Conservation (phyloP, 2,888 invertebrate genomes). For the Acronicta leporina region DNA sequence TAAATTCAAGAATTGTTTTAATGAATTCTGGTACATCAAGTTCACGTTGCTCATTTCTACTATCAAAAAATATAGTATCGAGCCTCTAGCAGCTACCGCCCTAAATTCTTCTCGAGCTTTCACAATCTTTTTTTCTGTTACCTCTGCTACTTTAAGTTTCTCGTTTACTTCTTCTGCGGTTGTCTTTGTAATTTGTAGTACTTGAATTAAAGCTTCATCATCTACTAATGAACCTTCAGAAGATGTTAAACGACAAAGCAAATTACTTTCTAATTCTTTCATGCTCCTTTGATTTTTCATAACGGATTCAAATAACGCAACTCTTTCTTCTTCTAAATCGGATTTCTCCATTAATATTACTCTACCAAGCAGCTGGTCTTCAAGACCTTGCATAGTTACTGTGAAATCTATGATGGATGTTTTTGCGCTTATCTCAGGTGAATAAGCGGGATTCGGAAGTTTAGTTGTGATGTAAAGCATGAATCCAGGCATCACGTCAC, state of each 20-base stretch:
- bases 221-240: conserved; percentile 98
- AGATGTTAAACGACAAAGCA: conserved; percentile 96
- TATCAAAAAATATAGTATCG: conserved; percentile 98
- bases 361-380: conserved; percentile 97
- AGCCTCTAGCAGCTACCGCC: conserved; percentile 97
- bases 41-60: conserved; percentile 99
- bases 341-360: conserved; percentile 99
- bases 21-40: conserved; percentile 98
- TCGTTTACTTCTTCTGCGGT: conserved; percentile 98
- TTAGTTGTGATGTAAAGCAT: conserved; percentile 99
- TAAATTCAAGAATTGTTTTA: conserved; percentile 97
- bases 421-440: conserved; percentile 98
- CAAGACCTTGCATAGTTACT: conserved; percentile 98
- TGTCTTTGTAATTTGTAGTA: conserved; percentile 95
- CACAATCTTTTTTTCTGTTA: conserved; percentile 98
- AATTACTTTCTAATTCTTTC: conserved; percentile 98
- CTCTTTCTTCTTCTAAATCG: conserved; percentile 97
- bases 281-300: conserved; percentile 98
- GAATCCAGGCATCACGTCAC: conserved; percentile 98
- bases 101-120: conserved; percentile 98
- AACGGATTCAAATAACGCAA: conserved; percentile 97
- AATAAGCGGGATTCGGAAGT: conserved; percentile 98
- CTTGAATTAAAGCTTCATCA: conserved; percentile 97
- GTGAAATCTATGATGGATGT: conserved; percentile 99
- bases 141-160: conserved; percentile 96